These are phyloP conservation scores for Aphelenchoides avenae DNA, from an alignment of 1,140 invertebrate species.

Conservation along the genomic window DNA sequence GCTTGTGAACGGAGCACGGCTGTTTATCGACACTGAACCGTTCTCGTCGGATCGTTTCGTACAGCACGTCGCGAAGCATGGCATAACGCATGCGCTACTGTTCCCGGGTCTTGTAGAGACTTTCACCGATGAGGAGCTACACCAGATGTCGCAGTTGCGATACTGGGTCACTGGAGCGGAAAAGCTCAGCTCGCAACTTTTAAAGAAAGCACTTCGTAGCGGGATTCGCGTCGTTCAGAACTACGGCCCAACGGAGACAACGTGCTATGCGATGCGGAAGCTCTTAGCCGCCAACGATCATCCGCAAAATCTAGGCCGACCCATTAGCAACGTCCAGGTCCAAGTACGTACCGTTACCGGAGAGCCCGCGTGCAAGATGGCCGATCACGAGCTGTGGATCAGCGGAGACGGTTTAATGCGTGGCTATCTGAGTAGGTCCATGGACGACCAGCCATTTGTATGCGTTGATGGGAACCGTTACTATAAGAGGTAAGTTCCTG, in stretches of 20 bases:
- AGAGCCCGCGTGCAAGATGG: neutral
- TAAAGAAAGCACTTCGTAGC: conserved; percentile 11
- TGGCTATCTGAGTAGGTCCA: conserved; percentile 15
- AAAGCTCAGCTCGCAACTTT: conserved; percentile 6
- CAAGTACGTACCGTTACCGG: neutral
- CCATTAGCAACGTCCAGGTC: neutral
- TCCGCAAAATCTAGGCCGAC: conserved; percentile 22
- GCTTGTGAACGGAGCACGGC: conserved; percentile 8
- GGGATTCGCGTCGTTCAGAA: conserved; percentile 21
- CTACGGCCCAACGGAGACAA: conserved; percentile 33
- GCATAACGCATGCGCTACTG: conserved; percentile 32
- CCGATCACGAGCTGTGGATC: conserved; percentile 15
- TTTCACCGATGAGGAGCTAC: conserved; percentile 21
- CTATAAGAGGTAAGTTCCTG: neutral
- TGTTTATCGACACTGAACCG: conserved; percentile 33
- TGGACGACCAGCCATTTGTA: conserved; percentile 23
- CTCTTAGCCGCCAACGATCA: conserved; percentile 15
- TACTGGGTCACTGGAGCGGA: conserved; percentile 32
- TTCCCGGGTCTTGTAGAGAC: conserved; percentile 33
- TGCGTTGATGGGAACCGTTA: conserved; percentile 8
- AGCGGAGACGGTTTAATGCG: conserved; percentile 22
- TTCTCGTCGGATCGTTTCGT: conserved; percentile 17
- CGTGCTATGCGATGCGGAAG: conserved; percentile 26
- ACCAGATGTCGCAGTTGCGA: conserved; percentile 14
- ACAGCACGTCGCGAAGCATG: conserved; percentile 11